phyloP scores from a whole-genome alignment of 2,797 vertebrate species.

The Iguana delicatissima region DNA sequence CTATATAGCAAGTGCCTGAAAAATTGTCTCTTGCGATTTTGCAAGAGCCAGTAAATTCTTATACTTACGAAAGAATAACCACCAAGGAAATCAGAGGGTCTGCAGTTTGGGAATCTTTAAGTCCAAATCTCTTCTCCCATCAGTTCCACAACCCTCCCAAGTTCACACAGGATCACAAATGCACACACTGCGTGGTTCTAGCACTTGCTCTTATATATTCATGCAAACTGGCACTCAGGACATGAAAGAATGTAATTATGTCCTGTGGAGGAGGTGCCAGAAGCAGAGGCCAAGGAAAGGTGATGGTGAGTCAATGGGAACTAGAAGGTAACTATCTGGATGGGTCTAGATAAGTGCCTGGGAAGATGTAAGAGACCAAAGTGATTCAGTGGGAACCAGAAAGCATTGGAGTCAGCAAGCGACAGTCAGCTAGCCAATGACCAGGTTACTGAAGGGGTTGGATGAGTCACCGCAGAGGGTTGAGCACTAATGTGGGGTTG shows the following conservation, averaged over 20 bases:
- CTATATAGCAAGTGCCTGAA: background rate
- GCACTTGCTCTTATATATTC: background rate
- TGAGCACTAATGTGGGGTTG: constrained; percentile 23
- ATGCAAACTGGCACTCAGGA: background rate
- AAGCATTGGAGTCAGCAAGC: constrained; percentile 37
- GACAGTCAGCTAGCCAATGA: constrained; percentile 5
- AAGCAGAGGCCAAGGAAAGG: constrained; percentile 10
- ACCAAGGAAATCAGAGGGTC: background rate
- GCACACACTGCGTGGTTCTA: background rate
- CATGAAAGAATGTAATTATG: constrained; percentile 4
- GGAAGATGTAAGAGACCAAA: background rate
- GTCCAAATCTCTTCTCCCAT: background rate
- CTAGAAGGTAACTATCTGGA: background rate
- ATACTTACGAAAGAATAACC: background rate
- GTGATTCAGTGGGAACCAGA: constrained; percentile 69
- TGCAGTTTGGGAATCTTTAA: background rate
- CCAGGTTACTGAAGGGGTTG: background rate
- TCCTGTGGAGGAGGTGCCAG: background rate
- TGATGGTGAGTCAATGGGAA: constrained; percentile 67
- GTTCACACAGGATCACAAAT: background rate
- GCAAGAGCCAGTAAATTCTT: background rate
- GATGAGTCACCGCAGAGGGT: constrained; percentile 55
- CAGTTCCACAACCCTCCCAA: background rate
- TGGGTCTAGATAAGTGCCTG: background rate
- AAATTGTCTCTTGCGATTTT: background rate